Conservation (phyloP, 2,797 vertebrate genomes). For the Tokudaia tokunoshimensis region DNA sequence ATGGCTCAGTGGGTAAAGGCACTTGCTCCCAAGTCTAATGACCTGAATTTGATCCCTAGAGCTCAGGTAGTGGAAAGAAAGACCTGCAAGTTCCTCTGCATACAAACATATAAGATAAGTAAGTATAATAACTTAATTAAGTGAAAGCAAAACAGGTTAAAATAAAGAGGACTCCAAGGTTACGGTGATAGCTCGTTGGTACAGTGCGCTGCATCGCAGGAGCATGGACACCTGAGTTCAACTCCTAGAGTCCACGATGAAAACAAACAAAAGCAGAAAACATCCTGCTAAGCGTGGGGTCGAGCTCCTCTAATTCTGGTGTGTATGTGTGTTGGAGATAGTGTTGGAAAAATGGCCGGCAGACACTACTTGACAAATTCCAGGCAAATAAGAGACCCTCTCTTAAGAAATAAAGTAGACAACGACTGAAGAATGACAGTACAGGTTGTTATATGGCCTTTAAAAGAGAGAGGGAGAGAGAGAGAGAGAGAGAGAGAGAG, state of each 20-base stretch:
- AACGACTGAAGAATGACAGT: not conserved
- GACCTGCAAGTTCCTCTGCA: not conserved
- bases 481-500: not conserved
- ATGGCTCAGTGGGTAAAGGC: not conserved
- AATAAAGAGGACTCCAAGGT: not conserved
- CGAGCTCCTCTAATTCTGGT: not conserved
- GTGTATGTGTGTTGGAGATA: not conserved
- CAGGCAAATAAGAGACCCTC: not conserved
- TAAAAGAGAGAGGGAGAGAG: not conserved
- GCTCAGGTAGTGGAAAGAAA: too few species aligned
- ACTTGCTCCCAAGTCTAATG: not conserved
- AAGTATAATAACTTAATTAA: not conserved
- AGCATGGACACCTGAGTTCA: not conserved
- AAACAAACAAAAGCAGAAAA: not conserved
- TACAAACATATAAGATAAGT: not conserved
- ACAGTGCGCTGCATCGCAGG: not conserved
- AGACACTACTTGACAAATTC: not conserved
- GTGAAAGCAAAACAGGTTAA: not conserved
- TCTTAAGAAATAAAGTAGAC: not conserved
- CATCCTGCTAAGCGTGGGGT: not conserved
- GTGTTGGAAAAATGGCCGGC: not conserved
- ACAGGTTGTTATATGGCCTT: too few species aligned
- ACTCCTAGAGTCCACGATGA: not conserved
- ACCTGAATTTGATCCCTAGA: not conserved
- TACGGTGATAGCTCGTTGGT: not conserved